phyloP scores from a whole-genome alignment of 2,113 vertebrate species.

The Tachysurus vachellii region DNA sequence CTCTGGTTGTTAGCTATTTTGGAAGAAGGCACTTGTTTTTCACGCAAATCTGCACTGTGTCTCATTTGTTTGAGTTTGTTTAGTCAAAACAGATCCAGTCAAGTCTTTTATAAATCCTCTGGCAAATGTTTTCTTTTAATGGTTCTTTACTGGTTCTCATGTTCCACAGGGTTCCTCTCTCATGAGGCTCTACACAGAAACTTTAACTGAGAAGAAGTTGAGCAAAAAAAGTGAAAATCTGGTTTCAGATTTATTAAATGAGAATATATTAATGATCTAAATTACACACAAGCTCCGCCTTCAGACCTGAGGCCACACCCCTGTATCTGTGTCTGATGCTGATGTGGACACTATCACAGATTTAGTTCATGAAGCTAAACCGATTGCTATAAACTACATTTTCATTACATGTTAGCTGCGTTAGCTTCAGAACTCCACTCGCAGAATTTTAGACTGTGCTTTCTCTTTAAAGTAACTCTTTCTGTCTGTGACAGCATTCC shows the following conservation, averaged over 20 bases:
- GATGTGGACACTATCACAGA: neutral
- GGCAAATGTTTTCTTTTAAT: neutral
- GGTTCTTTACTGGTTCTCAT: neutral
- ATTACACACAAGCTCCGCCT: neutral
- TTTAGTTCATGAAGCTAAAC: neutral
- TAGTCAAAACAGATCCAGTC: neutral
- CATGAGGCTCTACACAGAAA: neutral
- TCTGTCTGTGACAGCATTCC: neutral
- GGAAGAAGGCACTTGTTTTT: neutral
- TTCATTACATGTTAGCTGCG: neutral
- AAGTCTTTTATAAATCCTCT: neutral
- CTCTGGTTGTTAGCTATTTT: neutral
- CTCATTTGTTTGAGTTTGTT: conserved; percentile 15
- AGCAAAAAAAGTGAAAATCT: neutral
- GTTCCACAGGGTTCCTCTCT: neutral
- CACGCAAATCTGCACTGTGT: neutral
- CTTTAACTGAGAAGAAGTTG: neutral
- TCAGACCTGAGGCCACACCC: neutral
- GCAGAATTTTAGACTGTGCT: neutral
- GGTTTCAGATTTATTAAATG: neutral
- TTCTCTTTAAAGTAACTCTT: neutral
- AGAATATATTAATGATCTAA: neutral
- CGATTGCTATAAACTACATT: neutral
- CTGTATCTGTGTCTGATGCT: neutral
- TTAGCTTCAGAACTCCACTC: neutral